Percentiles rank a stretch among this genome's conserved stretches.
Evolutionary conservation across 2,888 invertebrate species (phyloP).

Genomic region (Hypolimnas misippus): DNA sequence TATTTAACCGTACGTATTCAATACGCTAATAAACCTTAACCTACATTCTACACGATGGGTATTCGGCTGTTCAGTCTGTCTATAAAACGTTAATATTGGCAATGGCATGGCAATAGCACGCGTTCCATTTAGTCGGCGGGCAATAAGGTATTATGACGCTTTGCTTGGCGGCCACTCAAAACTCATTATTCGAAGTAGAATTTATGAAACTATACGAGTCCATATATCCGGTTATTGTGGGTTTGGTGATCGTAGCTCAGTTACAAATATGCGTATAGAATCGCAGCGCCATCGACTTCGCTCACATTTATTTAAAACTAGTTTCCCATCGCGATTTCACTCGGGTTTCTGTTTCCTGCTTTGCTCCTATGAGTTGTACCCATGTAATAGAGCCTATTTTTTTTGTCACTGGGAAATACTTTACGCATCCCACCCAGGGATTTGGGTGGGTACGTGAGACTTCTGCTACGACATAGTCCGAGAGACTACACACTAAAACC

Average conservation of each 20-base stretch:
- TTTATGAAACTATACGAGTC: conserved; percentile 30
- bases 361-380: no score
- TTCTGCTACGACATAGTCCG: no score
- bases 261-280: not conserved
- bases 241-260: conserved; percentile 6
- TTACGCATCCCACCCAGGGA: no score
- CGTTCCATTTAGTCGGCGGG: conserved; percentile 14
- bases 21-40: not conserved
- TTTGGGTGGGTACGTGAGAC: no score
- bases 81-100: conserved; percentile 46
- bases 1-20: no score
- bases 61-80: conserved; percentile 18
- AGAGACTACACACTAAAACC: no score
- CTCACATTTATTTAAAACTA: not conserved
- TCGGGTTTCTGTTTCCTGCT: no score
- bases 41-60: conserved; percentile 1
- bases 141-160: conserved; percentile 34
- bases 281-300: not conserved
- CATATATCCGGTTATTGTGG: conserved; percentile 25
- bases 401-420: no score
- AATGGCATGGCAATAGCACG: conserved; percentile 26
- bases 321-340: no score
- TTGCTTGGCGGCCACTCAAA: conserved; percentile 43
- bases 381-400: no score
- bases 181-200: conserved; percentile 36